A percentile compares a stretch with the other conserved stretches of the same genome.
These are phyloP conservation scores for Eupithecia vulgata DNA, from an alignment of 2,888 invertebrate genomes.

Conservation along the genomic window DNA sequence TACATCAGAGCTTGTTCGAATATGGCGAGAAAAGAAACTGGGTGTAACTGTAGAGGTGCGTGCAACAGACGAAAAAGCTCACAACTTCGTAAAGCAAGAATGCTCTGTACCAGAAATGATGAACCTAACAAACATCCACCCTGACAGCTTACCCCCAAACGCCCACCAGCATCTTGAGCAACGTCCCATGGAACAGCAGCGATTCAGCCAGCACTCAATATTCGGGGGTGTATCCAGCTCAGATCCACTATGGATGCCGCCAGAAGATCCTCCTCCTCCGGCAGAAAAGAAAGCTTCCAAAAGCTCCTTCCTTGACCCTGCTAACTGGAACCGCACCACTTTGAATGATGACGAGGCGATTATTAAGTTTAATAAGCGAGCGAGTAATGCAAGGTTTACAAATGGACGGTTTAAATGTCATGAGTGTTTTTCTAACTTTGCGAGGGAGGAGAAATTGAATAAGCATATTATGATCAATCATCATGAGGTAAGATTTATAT, in stretches of 20 bases:
- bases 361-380: conserved; percentile 59
- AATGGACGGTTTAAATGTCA: conserved; percentile 62
- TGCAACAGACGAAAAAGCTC: conserved; percentile 25
- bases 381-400: conserved; percentile 59
- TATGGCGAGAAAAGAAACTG: conserved; percentile 34
- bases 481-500: conserved; percentile 56
- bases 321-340: conserved; percentile 64
- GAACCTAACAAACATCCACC: conserved; percentile 33
- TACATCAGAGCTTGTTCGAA: conserved; percentile 31
- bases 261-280: conserved; percentile 32
- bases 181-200: conserved; percentile 22
- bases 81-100: conserved; percentile 35
- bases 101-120: conserved; percentile 31
- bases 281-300: conserved; percentile 35
- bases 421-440: conserved; percentile 67
- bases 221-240: conserved; percentile 31
- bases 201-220: conserved; percentile 37
- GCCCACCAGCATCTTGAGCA: conserved; percentile 32
- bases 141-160: conserved; percentile 27
- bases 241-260: conserved; percentile 40
- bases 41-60: conserved; percentile 17
- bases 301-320: conserved; percentile 50
- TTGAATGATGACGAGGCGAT: conserved; percentile 69
- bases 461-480: conserved; percentile 65
- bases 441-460: conserved; percentile 65